These are phyloP conservation scores for Myotis brandtii DNA, from an alignment of 2,113 vertebrate genomes.

Conservation along the genomic window DNA sequence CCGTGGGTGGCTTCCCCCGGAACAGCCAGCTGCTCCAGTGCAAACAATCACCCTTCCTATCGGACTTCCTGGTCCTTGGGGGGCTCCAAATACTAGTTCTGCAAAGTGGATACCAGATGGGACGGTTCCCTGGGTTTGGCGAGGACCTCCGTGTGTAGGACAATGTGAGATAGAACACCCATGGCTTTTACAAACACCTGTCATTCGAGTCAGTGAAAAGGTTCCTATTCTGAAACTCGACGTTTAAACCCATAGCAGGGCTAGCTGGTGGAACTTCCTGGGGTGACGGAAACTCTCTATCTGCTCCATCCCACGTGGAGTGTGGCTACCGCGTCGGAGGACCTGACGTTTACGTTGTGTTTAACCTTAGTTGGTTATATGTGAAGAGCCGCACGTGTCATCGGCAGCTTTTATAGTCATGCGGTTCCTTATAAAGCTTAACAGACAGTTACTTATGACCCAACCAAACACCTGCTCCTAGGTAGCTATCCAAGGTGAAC, in stretches of 20 bases:
- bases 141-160: neutral
- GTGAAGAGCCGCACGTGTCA: fast-evolving
- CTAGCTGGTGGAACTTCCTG: neutral
- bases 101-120: neutral
- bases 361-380: neutral
- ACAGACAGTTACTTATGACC: fast-evolving
- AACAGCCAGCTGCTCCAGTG: neutral
- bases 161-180: neutral
- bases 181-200: neutral
- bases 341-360: neutral
- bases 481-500: neutral
- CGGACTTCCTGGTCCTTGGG: neutral
- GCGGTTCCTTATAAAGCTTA: neutral
- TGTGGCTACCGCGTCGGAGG: fast-evolving
- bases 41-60: neutral
- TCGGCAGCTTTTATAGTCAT: fast-evolving
- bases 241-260: fast-evolving
- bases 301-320: fast-evolving
- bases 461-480: neutral
- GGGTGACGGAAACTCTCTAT: fast-evolving
- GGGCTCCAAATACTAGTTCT: neutral
- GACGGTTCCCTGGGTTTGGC: neutral
- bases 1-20: neutral
- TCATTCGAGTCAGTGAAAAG: fast-evolving
- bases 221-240: neutral